Percentiles rank a stretch among this genome's conserved stretches.
Evolutionary conservation across 2,113 vertebrate species (phyloP).

Genomic region (Sylvietta virens): DNA sequence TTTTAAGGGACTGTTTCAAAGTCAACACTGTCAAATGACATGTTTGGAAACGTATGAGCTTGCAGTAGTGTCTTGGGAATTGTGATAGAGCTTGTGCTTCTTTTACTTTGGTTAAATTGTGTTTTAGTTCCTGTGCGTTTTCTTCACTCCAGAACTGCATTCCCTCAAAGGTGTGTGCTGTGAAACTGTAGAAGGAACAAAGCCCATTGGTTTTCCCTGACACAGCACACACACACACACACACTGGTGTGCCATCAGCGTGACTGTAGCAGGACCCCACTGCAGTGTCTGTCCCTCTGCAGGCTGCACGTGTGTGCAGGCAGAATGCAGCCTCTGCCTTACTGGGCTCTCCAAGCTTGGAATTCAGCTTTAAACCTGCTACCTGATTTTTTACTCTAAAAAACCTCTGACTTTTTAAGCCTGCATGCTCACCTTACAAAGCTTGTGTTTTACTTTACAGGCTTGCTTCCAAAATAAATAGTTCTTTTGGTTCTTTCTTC

Average conservation of each 20-base stretch:
- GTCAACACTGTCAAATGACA: not conserved
- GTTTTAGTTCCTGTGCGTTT: not conserved
- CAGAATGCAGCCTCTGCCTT: not conserved
- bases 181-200: not conserved
- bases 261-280: not conserved
- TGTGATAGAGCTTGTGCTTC: not conserved
- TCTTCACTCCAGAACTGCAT: not conserved
- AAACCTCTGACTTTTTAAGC: not conserved
- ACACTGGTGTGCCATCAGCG: not conserved
- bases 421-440: not conserved
- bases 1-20: not conserved
- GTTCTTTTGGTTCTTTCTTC: not conserved
- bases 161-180: not conserved
- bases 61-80: not conserved
- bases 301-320: rapidly evolving
- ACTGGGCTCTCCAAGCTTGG: not conserved
- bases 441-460: not conserved
- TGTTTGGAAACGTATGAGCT: not conserved
- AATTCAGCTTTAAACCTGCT: not conserved
- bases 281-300: not conserved
- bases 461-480: not conserved
- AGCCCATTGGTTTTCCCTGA: not conserved
- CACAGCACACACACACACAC: not conserved
- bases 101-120: not conserved
- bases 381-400: not conserved